Base-by-base conservation (phyloP, 2,797 vertebrate species). In the Poecilia wingei region DNA sequence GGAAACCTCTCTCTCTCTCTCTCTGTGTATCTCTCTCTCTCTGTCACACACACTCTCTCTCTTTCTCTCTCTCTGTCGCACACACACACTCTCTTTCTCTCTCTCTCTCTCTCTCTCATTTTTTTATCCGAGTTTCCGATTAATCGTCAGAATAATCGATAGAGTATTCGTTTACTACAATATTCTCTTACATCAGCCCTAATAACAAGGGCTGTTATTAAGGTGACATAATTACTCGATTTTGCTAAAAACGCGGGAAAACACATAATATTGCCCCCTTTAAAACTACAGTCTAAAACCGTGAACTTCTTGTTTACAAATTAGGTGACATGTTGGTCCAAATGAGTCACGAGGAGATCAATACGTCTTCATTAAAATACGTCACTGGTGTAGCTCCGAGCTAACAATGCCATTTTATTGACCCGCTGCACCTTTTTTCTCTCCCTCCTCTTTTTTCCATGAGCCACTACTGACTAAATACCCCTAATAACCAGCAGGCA, bases 321-420 rank as follows among this genome's bases (percentile, higher is more conserved):
- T 76, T 3, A 51, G 39, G 9, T 75, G 72, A 76, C 36, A 39
- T 12, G 20, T 28, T 20, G 41, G 74, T 61, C 41, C 12, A 53
- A 77, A 81, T 76, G 1, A 66, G 74, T 13, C 31, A 71, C 51
- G 51, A 66, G 47, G 36, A 71, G 75, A 85, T 87, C 74, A 78
- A 74, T 82, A 22, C 18, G 33, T 81, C 61, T 49, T 79, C 41
- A 46, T 74, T 69, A 80, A 43, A 81, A 80, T 69, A 79, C 82
- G 68, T 33, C 39, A 66, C 53, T 43, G 76, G 47, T 75, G 76
- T 64, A 55, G 77, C 74, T 87, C 31, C 79, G 69, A 75, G 66
- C 47, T 69, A 55, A 72, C 49, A 22, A 6, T 74, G 66, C 45
- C 16, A 3, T 41, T 79, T 66, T 53, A 86, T 76, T 81, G 72